Conservation (phyloP, 2,113 vertebrate species). For the Eurystomus gularis region DNA sequence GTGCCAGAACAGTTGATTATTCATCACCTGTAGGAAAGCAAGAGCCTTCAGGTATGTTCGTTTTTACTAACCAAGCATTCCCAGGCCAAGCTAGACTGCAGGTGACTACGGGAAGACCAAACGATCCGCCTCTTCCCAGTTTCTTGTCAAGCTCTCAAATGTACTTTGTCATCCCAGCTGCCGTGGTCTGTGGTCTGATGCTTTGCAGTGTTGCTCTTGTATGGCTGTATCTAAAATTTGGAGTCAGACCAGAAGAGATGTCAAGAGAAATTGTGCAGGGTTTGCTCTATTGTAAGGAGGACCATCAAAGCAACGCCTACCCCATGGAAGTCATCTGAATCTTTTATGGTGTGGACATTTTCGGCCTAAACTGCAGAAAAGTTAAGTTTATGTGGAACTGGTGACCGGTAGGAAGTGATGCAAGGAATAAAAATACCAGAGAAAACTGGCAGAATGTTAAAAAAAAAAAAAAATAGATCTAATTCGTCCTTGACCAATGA, state of each 20-base stretch:
- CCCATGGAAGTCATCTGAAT: constrained; percentile 36
- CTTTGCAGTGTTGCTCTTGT: background rate
- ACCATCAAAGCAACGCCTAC: background rate
- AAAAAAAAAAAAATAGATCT: background rate
- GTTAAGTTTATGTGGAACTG: background rate
- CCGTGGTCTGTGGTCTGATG: background rate
- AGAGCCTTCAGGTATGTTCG: background rate
- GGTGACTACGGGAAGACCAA: background rate
- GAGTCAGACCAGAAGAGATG: background rate
- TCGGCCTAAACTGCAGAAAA: background rate
- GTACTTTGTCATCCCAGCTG: background rate
- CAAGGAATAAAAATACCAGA: background rate
- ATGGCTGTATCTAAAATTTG: background rate
- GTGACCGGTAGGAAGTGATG: background rate
- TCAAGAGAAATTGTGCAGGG: constrained; percentile 20
- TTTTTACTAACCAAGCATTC: background rate
- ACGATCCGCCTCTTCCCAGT: background rate
- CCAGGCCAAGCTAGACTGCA: background rate
- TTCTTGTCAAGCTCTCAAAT: background rate
- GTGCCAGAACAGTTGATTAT: background rate
- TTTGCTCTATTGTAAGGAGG: constrained; percentile 7
- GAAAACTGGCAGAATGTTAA: background rate
- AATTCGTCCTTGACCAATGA: background rate
- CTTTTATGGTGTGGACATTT: background rate
- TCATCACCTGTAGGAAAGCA: background rate